Base-by-base conservation (phyloP, 2,888 invertebrate genomes). In the Drosophila cognata region DNA sequence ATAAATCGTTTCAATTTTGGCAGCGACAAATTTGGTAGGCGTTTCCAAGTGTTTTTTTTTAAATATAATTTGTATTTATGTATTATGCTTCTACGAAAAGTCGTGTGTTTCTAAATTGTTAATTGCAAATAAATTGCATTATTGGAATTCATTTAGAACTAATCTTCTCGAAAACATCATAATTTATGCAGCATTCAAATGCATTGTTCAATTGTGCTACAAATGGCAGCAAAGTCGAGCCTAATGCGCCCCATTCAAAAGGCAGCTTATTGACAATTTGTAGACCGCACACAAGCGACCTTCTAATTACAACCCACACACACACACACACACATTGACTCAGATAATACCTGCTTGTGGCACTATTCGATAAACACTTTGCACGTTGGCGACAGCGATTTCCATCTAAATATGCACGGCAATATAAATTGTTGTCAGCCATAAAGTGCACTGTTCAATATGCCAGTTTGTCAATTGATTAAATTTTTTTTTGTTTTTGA, bases 331-430 rank as follows among this genome's bases (percentile, higher is more conserved):
- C 52, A 21, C 38, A 46, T 46, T 16, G 59, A 62, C 70, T 71
- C 35, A 36, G 25, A 28, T 46, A 25, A 59, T 66, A 77, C 71
- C 66, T 76, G 72, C 74, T 66, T 69, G 79, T 79, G 81, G 84
- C 81, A 82, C 60, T 76, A 73, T 31, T 70, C 76, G 81, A 61
- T 69, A 61, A 67, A 59, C 76, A 83, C 74, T 86, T 84, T 89
- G 84, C 89, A 89, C 84, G 87, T 84, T 84, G 84, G 89, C 89
- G 84, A 84, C 84, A 86, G 79, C 73, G 66, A 84, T 83, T 83
- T 86, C 74, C 86, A 85, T 84, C 79, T 77, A 73, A 71, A 58
- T 75, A 71, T 79, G 79, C 79, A 75, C 71, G 60, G 60, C 52
- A 58, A 59, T 69, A 88, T 86, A 89, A 86, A 86, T 86, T 81